Evolutionary conservation across 2,113 vertebrate species (phyloP), one percentile per base, ranked within the genome.

Genomic region (Monarcha castaneiventris): DNA sequence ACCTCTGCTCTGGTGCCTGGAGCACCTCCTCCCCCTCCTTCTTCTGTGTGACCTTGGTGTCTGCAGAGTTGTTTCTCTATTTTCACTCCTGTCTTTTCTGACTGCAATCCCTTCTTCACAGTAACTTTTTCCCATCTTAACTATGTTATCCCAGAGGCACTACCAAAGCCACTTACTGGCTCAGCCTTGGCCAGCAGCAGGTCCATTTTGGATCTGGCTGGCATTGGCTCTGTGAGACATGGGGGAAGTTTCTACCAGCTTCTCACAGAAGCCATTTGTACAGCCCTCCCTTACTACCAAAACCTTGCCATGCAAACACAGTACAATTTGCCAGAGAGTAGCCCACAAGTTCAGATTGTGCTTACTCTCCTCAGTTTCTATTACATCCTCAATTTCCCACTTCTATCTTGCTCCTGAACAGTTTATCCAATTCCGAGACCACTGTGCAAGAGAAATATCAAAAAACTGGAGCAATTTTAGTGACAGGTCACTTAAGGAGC

Each of bases 1-100:
- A n/a, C 1, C 10, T 5, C 61, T 4, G 3, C 20, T 35, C 25
- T 6, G 5, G 6, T 43, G 13, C 10, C 43, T 21, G 14, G 10
- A 16, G 20, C 25, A 58, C 4, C 16, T 75, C 26, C 43, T 66
- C 4, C 8, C 3, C 4, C 5, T 66, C 21, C 35, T 48, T 23
- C 23, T 66, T 11, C 41, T 2, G 1, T 2, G 1, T 25, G 44
- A 7, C 10, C 44, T 67, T 32, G 35, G 8, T 21, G 14, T 3
- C 51, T 56, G 23, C 23, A 48, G 49, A 33, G 11, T 7, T 37
- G 27, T n/a, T 84, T 9, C 4, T 29, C 14, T 39, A 7, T 41
- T 75, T 26, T 43, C 35, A 58, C 5, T 67, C 30, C 16, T 43
- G 25, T 20, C 16, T 58, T 67, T 67, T 75, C 61, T 66, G n/a